Percentiles rank a stretch among this genome's conserved stretches.
Conservation (phyloP, 2,113 vertebrate genomes). For the Rhagologus leucostigma region DNA sequence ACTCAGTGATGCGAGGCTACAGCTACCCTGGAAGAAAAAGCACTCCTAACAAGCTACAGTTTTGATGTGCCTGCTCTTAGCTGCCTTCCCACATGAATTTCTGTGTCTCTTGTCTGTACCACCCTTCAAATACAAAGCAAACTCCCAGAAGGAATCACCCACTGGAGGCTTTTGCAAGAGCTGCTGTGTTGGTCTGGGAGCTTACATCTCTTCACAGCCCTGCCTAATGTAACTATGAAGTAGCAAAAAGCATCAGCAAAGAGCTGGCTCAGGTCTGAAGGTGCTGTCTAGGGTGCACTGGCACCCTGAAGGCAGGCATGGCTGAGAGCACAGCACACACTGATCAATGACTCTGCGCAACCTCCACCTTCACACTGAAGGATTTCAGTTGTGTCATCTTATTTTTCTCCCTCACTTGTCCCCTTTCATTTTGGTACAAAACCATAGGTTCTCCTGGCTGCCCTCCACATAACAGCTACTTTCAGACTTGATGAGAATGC, state of each 20-base stretch:
- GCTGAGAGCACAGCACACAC: background rate
- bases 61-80: background rate
- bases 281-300: background rate
- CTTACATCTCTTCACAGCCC: rapidly evolving
- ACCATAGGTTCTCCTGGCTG: background rate
- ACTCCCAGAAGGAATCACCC: background rate
- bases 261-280: background rate
- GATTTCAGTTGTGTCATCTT: background rate
- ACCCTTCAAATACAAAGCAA: background rate
- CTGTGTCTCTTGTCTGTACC: background rate
- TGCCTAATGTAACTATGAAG: background rate
- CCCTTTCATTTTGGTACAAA: background rate
- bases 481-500: background rate
- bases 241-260: background rate
- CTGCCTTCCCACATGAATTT: background rate
- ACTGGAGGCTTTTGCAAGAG: background rate
- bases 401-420: background rate
- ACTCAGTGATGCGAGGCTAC: rapidly evolving
- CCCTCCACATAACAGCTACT: background rate
- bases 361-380: rapidly evolving
- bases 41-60: background rate
- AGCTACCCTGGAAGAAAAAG: background rate
- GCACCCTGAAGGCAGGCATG: background rate
- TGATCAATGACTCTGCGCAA: rapidly evolving
- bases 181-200: background rate